phyloP scores from a whole-genome alignment of 2,797 vertebrate genomes.

The Pseudocheirus occidentalis region DNA sequence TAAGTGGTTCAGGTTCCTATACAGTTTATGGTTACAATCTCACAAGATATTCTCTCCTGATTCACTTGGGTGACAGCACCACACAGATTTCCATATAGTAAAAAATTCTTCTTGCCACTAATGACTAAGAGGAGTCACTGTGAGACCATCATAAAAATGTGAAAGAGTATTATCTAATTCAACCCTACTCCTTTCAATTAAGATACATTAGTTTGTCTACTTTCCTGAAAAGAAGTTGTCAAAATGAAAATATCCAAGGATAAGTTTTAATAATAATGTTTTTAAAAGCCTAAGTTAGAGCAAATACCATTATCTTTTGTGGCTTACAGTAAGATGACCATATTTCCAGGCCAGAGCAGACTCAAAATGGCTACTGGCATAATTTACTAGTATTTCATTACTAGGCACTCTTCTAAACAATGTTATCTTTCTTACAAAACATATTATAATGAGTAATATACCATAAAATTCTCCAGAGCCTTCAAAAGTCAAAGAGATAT shows the following conservation, averaged over 20 bases:
- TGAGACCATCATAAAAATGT: not conserved
- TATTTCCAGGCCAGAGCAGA: not conserved
- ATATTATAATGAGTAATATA: too few relatives aligned
- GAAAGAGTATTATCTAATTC: not conserved
- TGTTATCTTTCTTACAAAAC: too few relatives aligned
- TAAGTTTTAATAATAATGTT: too few relatives aligned
- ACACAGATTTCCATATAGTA: constrained; percentile 28
- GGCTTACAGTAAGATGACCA: not conserved
- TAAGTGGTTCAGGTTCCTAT: constrained; percentile 23
- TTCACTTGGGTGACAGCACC: constrained; percentile 10
- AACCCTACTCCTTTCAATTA: not conserved
- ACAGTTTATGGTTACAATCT: constrained; percentile 18
- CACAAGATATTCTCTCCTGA: not conserved
- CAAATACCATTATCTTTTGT: not conserved
- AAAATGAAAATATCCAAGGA: not conserved
- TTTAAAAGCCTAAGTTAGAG: too few relatives aligned
- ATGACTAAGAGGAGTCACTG: not conserved
- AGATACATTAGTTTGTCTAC: not conserved
- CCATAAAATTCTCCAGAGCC: too few relatives aligned
- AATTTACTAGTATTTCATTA: not conserved
- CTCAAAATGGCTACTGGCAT: not conserved
- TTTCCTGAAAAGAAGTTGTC: not conserved
- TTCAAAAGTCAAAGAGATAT: not conserved
- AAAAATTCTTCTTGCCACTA: not conserved
- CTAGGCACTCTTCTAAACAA: not conserved